Evolutionary conservation across 2,113 vertebrate species (phyloP), one percentile per base, ranked within the genome.

Genomic region (Cinclus cinclus): DNA sequence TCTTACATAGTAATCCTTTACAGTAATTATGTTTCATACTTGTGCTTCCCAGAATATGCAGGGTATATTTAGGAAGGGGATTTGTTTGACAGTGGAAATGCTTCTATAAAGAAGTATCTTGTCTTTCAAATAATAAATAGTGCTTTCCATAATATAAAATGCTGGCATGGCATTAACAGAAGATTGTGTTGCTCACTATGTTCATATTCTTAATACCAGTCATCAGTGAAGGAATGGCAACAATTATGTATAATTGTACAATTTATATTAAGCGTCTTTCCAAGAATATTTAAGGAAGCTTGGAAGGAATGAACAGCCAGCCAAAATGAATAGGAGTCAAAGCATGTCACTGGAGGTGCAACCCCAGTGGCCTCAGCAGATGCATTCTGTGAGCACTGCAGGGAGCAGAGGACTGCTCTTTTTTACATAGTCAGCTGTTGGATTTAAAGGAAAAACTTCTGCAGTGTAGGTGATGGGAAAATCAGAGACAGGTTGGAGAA

Each of bases 241-340:
- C 83, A 94, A 78, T 95, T 92, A 89, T 35, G 49, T 92, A 47
- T 74, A 83, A 97, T 95, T 90, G 83, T 96, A 93, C 92, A 92
- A 93, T 95, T 93, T 94, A 77, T 80, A 47, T 63, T 44, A 85
- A 85, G 56, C 75, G 41, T 86, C 47, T 91, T 93, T 96, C 90
- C 79, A 94, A 90, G 92, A 95, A 95, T 50, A 39, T 94, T 93
- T 93, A 70, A 90, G 84, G 56, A 92, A 89, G 68, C 52, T 37
- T 70, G 90, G 92, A 74, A 94, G 68, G 87, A 94, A 91, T 78
- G 85, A 89, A 71, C 37, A 80, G 60, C 83, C 53, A 90, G 62
- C 76, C 82, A n/a, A 71, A 90, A 75, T 77, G 83, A 75, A 89
- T 50, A 77, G 83, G 83, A 88, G 76, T 75, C 35, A 25, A 53